A percentile compares a stretch with the other conserved stretches of the same genome.
phyloP scores from a whole-genome alignment of 2,113 vertebrate species.

The Hassar affinis region DNA sequence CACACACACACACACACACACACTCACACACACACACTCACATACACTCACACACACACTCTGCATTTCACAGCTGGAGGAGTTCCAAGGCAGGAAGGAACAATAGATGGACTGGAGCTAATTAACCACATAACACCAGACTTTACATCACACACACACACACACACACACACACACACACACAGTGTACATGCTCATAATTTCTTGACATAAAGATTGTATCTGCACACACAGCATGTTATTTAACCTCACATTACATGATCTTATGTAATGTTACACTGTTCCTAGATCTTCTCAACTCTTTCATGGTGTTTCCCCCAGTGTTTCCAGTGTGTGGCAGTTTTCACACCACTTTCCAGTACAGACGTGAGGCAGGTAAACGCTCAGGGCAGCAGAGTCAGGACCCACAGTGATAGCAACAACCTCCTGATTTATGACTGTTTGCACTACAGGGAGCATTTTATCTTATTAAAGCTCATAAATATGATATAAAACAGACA shows the following conservation, averaged over 20 bases:
- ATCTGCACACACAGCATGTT: neutral
- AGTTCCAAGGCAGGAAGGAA: constrained; percentile 60
- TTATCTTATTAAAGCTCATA: constrained; percentile 24
- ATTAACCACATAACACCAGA: constrained; percentile 33
- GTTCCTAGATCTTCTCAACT: neutral
- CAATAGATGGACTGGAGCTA: constrained; percentile 42
- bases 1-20: constrained; percentile 46
- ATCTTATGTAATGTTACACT: neutral
- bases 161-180: constrained; percentile 10
- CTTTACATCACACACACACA: constrained; percentile 1
- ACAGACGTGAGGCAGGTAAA: neutral
- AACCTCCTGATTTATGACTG: neutral
- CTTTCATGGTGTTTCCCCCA: neutral
- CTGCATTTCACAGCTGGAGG: constrained; percentile 68
- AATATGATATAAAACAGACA: constrained; percentile 26
- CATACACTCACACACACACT: neutral
- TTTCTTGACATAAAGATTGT: neutral
- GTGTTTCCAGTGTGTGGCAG: neutral
- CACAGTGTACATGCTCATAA: neutral
- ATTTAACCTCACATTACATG: neutral
- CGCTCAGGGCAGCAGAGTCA: neutral
- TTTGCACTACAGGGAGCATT: constrained; percentile 29
- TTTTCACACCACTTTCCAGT: neutral
- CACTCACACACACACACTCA: neutral
- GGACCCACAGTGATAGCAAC: neutral